These are phyloP conservation scores for Drosophila lacteicornis DNA, from an alignment of 1,140 invertebrate genomes.

Conservation along the genomic window DNA sequence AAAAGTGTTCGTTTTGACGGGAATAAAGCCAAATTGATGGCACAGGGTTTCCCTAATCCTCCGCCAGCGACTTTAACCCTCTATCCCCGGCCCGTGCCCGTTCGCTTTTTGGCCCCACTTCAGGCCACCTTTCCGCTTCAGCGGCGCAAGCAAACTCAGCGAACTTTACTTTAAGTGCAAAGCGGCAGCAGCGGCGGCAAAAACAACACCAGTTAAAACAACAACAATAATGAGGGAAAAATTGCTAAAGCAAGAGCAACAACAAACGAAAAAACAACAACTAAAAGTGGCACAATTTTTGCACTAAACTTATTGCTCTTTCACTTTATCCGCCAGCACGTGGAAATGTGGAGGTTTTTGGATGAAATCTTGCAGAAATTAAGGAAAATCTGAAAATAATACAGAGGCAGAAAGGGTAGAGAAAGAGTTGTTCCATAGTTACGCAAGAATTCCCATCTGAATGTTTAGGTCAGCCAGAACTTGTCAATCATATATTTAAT, in stretches of 20 bases:
- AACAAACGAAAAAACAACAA: background rate
- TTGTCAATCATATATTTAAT: too few species aligned
- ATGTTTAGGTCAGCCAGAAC: too few species aligned
- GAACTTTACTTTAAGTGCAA: constrained; percentile 79
- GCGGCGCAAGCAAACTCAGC: constrained; percentile 53
- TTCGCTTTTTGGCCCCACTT: constrained; percentile 42
- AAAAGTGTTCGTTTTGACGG: background rate
- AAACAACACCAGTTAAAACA: constrained; percentile 4
- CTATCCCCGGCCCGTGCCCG: background rate
- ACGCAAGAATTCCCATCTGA: background rate
- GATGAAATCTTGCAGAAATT: constrained; percentile 39
- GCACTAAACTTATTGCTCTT: constrained; percentile 73
- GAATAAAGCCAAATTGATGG: constrained; percentile 4
- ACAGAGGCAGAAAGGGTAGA: constrained; percentile 18
- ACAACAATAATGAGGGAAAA: constrained; percentile 3
- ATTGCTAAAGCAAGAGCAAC: background rate
- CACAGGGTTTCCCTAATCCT: background rate
- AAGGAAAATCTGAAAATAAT: constrained; percentile 59
- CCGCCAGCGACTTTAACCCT: background rate
- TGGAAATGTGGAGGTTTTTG: background rate
- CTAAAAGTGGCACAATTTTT: constrained; percentile 47
- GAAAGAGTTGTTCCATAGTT: background rate
- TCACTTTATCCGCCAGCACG: constrained; percentile 54
- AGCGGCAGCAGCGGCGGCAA: constrained; percentile 32
- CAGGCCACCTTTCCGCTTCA: constrained; percentile 68